Evolutionary conservation across 2,888 invertebrate genomes (phyloP), one percentile per base, ranked within the genome.

Genomic region (Pomacea canaliculata): DNA sequence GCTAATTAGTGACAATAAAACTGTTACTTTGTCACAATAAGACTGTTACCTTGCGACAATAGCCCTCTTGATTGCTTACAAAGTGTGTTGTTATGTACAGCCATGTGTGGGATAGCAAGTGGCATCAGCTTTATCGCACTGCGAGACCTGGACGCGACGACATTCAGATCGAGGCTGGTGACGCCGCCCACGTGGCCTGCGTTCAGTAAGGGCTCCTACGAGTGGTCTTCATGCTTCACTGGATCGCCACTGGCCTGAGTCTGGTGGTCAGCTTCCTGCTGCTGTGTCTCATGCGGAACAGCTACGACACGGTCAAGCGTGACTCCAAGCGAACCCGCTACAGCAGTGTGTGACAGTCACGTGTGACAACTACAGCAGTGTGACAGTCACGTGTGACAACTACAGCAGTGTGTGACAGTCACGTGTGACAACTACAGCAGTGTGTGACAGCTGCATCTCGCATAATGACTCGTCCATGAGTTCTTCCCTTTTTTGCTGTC

Each of bases 61-160:
- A 37, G 37, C 1, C 3, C 37, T 37, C 5, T 37, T 37, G 37
- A 37, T 2, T 56, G 51, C 8, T 56, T 10, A 56, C 51, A 7
- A 13, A 10, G 51, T 56, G 51, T 56, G 12, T 37, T 73, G 68
- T 65, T 63, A 46, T 62, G 81, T 83, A 63, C 83, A 87, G 87
- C 83, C 37, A 83, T 87, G 84, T 83, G 82, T 46, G 85, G 83
- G 0, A 85, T 86, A 13, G 82, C 84, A 0, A 84, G 85, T 75
- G 85, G 86, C 37, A 84, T 87, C 49, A 84, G 85, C 76, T 87
- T 87, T 79, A 86, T 87, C 27, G 86, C 86, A 10, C 67, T 86
- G 19, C 80, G 85, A 49, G 86, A 87, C 76, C 75, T 85, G 27
- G 85, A 86, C 69, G 79, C 68, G 68, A 69, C 74, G 49, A 63